Evolutionary conservation across 2,888 invertebrate species (phyloP).

Genomic region (Drosophila anceps): DNA sequence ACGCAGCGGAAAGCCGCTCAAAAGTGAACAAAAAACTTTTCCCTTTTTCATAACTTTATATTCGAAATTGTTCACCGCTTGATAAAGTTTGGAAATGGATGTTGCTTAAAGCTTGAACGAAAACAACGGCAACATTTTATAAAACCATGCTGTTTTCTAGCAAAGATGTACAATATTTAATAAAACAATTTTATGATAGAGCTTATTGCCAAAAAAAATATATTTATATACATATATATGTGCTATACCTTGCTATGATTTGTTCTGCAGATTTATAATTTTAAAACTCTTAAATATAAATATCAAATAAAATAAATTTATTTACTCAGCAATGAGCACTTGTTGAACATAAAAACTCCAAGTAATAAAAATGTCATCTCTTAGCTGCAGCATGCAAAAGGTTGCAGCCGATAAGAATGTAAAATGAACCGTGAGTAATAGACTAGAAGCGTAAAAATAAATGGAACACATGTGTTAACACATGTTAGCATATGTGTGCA

Average conservation of each 20-base stretch:
- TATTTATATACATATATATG: no score
- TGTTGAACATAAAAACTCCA: no score
- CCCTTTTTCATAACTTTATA: constrained; percentile 20
- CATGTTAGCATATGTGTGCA: not conserved
- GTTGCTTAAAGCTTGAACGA: not conserved
- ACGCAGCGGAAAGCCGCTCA: constrained; percentile 28
- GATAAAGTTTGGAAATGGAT: not conserved
- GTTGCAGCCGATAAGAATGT: not conserved
- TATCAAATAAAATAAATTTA: no score
- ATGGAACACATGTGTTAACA: not conserved
- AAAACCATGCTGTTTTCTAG: not conserved
- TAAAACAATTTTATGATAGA: no score
- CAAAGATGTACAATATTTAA: not conserved
- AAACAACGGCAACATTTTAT: not conserved
- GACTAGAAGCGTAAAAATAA: not conserved
- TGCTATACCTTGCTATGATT: no score
- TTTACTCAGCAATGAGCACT: no score
- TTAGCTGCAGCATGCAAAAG: not conserved
- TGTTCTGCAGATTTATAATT: no score
- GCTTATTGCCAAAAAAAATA: no score
- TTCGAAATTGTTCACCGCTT: constrained; percentile 7
- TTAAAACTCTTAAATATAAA: no score
- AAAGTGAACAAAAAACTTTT: constrained; percentile 25
- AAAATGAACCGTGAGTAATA: not conserved
- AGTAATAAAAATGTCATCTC: no score